These are phyloP conservation scores for Hippocampus mohnikei DNA, from an alignment of 2,113 vertebrate species.

Conservation along the genomic window DNA sequence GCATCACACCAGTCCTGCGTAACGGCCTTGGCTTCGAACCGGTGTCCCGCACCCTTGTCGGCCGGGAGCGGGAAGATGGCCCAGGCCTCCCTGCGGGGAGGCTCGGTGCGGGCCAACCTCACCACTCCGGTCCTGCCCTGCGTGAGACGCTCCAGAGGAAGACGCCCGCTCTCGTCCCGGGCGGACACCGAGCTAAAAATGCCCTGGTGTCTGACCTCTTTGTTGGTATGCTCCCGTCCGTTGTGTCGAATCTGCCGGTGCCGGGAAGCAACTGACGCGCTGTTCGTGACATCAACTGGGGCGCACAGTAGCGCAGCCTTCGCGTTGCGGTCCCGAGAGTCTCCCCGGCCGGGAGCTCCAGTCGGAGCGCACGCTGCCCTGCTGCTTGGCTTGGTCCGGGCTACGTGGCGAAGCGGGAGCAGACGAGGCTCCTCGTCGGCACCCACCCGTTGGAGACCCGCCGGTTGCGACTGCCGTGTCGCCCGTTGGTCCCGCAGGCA, in stretches of 20 bases:
- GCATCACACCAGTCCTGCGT: constrained; percentile 83
- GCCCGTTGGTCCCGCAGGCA: constrained; percentile 18
- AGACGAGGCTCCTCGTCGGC: constrained; percentile 37
- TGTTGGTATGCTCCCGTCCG: constrained; percentile 20
- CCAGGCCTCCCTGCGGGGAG: constrained; percentile 79
- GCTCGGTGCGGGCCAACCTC: constrained; percentile 68
- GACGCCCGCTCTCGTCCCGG: constrained; percentile 16
- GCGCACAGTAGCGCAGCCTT: constrained; percentile 19
- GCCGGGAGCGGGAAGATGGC: constrained; percentile 79
- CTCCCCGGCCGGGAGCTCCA: constrained; percentile 1
- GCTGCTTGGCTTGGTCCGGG: constrained; percentile 14
- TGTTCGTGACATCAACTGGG: constrained; percentile 16
- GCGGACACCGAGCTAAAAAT: neutral
- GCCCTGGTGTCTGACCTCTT: constrained; percentile 26
- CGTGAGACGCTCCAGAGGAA: constrained; percentile 61
- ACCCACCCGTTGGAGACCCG: constrained; percentile 20
- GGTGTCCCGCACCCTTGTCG: constrained; percentile 79
- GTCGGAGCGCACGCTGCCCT: constrained; percentile 9
- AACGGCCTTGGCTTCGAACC: constrained; percentile 69
- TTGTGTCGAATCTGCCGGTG: constrained; percentile 12
- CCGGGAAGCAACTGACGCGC: constrained; percentile 10
- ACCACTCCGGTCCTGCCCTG: constrained; percentile 72
- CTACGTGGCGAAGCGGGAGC: constrained; percentile 55
- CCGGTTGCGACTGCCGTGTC: constrained; percentile 15
- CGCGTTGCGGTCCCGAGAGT: neutral